These are phyloP conservation scores for Acronicta psi DNA, from an alignment of 2,888 invertebrate genomes.

Conservation along the genomic window DNA sequence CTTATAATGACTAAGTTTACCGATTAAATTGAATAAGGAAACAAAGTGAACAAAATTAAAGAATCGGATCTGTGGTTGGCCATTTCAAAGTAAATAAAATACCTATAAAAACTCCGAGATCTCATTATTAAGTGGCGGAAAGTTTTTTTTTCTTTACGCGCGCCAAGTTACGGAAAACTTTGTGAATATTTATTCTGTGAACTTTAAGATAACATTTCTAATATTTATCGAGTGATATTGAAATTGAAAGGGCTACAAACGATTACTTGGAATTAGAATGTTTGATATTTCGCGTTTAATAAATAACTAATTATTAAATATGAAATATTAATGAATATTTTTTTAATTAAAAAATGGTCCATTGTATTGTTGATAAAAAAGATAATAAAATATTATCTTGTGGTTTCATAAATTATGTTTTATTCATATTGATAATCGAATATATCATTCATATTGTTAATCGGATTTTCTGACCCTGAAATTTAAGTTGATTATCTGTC, in stretches of 20 bases:
- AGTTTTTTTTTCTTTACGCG: constrained; percentile 54
- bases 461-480: background rate
- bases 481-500: background rate
- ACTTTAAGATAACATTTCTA: constrained; percentile 44
- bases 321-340: too few species aligned
- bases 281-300: too few species aligned
- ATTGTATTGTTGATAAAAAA: too few species aligned
- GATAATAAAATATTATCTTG: too few species aligned
- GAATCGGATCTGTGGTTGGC: constrained; percentile 56
- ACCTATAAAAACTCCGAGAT: constrained; percentile 63
- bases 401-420: too few species aligned
- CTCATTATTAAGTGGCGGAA: constrained; percentile 58
- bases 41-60: constrained; percentile 50
- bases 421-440: too few species aligned
- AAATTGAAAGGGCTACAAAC: constrained; percentile 1
- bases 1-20: constrained; percentile 34
- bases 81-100: constrained; percentile 62
- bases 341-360: too few species aligned
- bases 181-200: constrained; percentile 56
- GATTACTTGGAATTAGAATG: background rate
- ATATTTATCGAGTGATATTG: constrained; percentile 39
- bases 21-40: constrained; percentile 36
- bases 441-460: too few species aligned
- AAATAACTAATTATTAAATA: too few species aligned
- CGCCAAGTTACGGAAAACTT: constrained; percentile 49